These are phyloP conservation scores for Pogonocichla stellata DNA, from an alignment of 2,113 vertebrate species.

Conservation along the genomic window DNA sequence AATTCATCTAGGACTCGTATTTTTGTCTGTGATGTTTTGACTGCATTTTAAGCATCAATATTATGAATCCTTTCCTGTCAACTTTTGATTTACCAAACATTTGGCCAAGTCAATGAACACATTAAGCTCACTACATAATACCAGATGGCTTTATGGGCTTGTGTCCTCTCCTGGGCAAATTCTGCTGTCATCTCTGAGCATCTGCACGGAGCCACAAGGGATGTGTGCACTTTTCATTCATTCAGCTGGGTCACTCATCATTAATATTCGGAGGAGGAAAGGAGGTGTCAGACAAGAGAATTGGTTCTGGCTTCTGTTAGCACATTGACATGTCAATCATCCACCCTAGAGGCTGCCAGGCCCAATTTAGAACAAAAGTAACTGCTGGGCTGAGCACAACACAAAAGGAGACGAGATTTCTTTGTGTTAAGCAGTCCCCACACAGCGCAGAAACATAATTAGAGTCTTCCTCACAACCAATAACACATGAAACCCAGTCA, in stretches of 20 bases:
- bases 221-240: conserved; percentile 55
- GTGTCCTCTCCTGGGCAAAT: conserved; percentile 17
- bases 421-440: conserved; percentile 38
- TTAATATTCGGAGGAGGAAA: conserved; percentile 3
- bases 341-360: conserved; percentile 45
- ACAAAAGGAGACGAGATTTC: conserved; percentile 30
- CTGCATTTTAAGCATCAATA: conserved; percentile 10
- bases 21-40: background rate
- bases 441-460: background rate
- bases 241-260: conserved; percentile 26
- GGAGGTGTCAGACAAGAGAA: conserved; percentile 36
- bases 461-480: background rate
- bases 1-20: background rate
- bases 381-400: conserved; percentile 27
- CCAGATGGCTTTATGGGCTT: conserved; percentile 39
- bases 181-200: conserved; percentile 55
- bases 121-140: conserved; percentile 10
- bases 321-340: conserved; percentile 26
- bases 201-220: conserved; percentile 30
- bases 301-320: conserved; percentile 48
- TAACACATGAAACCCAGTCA: background rate
- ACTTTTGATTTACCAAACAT: conserved; percentile 45
- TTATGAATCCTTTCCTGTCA: conserved; percentile 33
- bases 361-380: conserved; percentile 54
- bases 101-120: conserved; percentile 49